A percentile compares a stretch with the other conserved stretches of the same genome.
Conservation (phyloP, 2,113 vertebrate species). For the Ceyx melanurus region DNA sequence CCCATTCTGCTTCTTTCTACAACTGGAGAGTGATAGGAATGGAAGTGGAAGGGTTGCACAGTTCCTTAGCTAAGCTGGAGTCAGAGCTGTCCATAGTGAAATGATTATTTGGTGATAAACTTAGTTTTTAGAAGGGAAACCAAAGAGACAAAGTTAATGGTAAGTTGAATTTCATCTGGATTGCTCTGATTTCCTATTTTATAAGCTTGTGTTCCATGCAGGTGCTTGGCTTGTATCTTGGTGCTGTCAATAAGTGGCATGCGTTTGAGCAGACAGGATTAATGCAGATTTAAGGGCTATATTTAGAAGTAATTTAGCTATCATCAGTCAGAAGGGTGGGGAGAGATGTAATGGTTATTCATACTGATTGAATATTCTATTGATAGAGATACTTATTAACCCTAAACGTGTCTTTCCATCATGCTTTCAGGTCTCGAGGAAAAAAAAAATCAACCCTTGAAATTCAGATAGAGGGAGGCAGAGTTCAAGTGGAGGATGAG, state of each 20-base stretch:
- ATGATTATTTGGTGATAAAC: neutral
- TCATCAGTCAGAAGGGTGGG: conserved; percentile 79
- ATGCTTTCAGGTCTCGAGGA: neutral
- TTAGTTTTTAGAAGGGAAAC: neutral
- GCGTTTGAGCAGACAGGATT: conserved; percentile 76
- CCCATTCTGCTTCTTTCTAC: neutral
- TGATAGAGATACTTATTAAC: conserved; percentile 71
- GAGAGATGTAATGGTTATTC: conserved; percentile 77
- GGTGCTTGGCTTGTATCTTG: conserved; percentile 73
- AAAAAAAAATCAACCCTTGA: neutral
- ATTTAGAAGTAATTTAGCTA: conserved; percentile 84
- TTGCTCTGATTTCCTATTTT: conserved; percentile 33
- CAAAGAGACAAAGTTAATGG: neutral
- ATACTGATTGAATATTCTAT: conserved; percentile 75
- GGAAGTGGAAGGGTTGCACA: neutral
- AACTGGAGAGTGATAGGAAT: neutral
- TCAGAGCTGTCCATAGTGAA: neutral
- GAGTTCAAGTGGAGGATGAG: neutral
- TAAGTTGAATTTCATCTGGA: neutral
- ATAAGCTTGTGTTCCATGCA: conserved; percentile 59
- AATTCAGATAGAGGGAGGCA: neutral
- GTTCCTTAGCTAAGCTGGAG: neutral
- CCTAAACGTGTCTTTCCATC: conserved; percentile 37
- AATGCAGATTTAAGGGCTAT: conserved; percentile 79
- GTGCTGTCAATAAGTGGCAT: conserved; percentile 73